A percentile compares a stretch with the other conserved stretches of the same genome.
Conservation (phyloP, 2,888 invertebrate genomes). For the Parelbella ahira region DNA sequence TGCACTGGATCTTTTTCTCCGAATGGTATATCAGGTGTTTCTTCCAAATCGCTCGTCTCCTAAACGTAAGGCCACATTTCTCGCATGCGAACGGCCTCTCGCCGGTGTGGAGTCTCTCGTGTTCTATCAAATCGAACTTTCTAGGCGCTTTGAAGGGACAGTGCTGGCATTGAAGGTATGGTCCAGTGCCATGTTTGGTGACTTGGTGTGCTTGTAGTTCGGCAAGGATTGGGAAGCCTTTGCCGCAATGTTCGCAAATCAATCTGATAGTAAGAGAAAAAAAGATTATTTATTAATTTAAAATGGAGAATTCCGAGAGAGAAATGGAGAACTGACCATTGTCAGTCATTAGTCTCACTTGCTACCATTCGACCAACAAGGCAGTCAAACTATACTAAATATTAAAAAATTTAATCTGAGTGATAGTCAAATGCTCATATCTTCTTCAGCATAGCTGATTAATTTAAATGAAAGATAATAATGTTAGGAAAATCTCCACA, state of each 20-base stretch:
- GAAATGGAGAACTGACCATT: too few relatives aligned
- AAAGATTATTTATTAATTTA: too few relatives aligned
- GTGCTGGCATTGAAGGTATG: slow-evolving; percentile 50
- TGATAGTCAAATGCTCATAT: too few relatives aligned
- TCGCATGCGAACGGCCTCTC: slow-evolving; percentile 69
- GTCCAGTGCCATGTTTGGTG: slow-evolving; percentile 53
- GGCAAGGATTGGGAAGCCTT: slow-evolving; percentile 48
- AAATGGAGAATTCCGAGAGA: too few relatives aligned
- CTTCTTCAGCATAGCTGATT: too few relatives aligned
- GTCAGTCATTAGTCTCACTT: too few relatives aligned
- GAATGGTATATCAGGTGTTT: slow-evolving; percentile 62
- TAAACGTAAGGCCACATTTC: slow-evolving; percentile 65
- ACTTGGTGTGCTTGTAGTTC: slow-evolving; percentile 56
- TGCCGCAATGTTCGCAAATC: slow-evolving; percentile 67
- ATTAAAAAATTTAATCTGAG: too few relatives aligned
- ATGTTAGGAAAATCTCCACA: too few relatives aligned
- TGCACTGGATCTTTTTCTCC: slow-evolving; percentile 60
- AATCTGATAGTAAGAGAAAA: slow-evolving; percentile 35
- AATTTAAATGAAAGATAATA: too few relatives aligned
- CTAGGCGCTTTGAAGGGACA: slow-evolving; percentile 59
- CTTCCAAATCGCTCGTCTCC: slow-evolving; percentile 57
- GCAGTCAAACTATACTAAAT: too few relatives aligned
- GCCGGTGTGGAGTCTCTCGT: slow-evolving; percentile 60
- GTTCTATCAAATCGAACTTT: slow-evolving; percentile 53
- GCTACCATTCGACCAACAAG: too few relatives aligned